Evolutionary conservation across 2,113 vertebrate genomes (phyloP), one percentile per base, ranked within the genome.

Genomic region (Maccullochella peelii): DNA sequence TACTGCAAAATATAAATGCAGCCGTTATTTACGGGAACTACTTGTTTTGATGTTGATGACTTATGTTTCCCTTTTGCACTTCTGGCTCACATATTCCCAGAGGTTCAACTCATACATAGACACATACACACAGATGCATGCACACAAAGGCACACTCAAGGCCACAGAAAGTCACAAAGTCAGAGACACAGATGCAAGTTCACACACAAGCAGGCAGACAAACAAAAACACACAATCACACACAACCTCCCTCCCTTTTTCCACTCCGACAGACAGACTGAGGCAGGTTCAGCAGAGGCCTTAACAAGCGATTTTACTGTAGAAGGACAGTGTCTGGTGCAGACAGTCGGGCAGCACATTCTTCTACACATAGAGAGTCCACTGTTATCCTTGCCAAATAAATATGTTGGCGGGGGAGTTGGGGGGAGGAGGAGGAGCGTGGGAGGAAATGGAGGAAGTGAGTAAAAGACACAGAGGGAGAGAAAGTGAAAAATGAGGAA

Each of bases 1-100:
- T 93, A 92, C 90, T 83, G 91, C 91, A 95, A 93, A 92, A 86
- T 84, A 91, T 79, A 94, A 94, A 92, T 78, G 84, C 86, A 77
- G 88, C 75, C 75, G 80, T 88, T 92, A 93, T 90, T 92, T 90
- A 83, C 82, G 69, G 90, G 82, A 92, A 91, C 80, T 70, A 61
- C 82, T 91, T 72, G 70, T 91, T 86, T 91, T 92, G 84, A 94
- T 91, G 83, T 87, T 71, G 81, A 91, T 92, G 79, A 93, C 83
- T 88, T 83, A 85, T 88, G 84, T 83, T 93, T 94, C 83, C 80
- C 58, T 77, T 82, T 87, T 82, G 83, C 77, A 84, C 78, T 82
- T 86, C 91, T 88, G 84, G 65, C 83, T 77, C 70, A 79, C 42
- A 63, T 61, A 69, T 84, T 47, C 67, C 82, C 70, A 73, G 67